phyloP scores from a whole-genome alignment of 2,797 vertebrate species.

The Telmatherina bonti region DNA sequence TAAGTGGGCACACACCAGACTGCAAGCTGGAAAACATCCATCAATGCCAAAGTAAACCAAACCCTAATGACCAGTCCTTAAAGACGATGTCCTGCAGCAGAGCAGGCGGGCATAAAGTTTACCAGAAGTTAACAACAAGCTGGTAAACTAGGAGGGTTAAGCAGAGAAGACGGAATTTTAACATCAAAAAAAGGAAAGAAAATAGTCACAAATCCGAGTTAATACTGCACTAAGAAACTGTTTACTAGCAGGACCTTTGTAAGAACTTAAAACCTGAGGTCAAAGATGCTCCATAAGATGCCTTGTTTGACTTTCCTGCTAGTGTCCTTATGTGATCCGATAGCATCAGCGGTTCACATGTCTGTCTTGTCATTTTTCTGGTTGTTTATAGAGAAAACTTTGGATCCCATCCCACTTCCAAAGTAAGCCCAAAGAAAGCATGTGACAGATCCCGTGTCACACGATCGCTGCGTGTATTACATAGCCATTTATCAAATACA shows the following conservation, averaged over 20 bases:
- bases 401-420: not conserved
- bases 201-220: too few species aligned
- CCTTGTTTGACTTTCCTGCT: too few species aligned
- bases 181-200: too few species aligned
- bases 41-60: not conserved
- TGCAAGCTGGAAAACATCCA: not conserved
- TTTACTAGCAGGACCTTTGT: not conserved
- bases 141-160: not conserved
- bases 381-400: not conserved
- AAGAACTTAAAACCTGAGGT: not conserved
- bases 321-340: not conserved
- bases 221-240: too few species aligned
- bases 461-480: not conserved
- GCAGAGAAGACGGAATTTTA: too few species aligned
- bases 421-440: not conserved
- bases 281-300: too few species aligned
- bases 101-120: conserved; percentile 4
- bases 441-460: not conserved
- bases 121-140: conserved; percentile 7
- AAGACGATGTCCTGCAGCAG: too few species aligned
- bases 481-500: not conserved
- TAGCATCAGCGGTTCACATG: not conserved
- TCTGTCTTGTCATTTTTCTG: not conserved
- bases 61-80: conserved; percentile 32
- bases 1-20: conserved; percentile 2